A percentile compares a stretch with the other conserved stretches of the same genome.
These are phyloP conservation scores for Dromiciops gliroides DNA, from an alignment of 2,113 vertebrate genomes.

Conservation along the genomic window DNA sequence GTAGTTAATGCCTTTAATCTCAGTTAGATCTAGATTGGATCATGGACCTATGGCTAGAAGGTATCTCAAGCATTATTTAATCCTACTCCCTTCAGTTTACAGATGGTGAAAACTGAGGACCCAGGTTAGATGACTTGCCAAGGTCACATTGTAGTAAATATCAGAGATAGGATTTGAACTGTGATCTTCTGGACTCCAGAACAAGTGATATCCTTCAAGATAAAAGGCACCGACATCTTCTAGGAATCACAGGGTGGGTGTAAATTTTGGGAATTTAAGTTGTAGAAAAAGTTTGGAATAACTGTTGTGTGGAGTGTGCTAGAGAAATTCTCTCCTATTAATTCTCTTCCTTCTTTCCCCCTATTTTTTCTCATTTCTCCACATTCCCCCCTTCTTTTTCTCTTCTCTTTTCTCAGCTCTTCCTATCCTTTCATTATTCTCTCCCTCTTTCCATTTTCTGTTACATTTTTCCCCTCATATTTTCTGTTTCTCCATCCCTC, in stretches of 20 bases:
- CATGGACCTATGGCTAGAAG: not conserved
- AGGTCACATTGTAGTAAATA: not conserved
- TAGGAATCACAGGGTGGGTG: not conserved
- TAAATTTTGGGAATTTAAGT: not conserved
- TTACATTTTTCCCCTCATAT: not conserved
- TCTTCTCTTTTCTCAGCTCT: not conserved
- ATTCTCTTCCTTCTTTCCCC: not conserved
- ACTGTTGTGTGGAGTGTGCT: not conserved
- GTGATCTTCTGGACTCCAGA: not conserved
- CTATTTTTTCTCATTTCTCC: not conserved
- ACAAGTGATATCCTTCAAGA: not conserved
- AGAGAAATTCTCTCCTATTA: not conserved
- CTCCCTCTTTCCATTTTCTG: not conserved
- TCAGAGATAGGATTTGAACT: not conserved
- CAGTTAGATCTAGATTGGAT: slow-evolving; percentile 7
- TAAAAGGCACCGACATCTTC: not conserved
- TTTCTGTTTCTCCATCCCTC: not conserved
- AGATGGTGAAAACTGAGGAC: no score
- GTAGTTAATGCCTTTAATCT: not conserved
- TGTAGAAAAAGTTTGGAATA: not conserved
- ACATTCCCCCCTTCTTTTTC: not conserved
- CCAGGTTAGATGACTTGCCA: not conserved
- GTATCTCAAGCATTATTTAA: not conserved
- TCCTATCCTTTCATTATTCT: not conserved
- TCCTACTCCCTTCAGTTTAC: not conserved